Evolutionary conservation across 2,113 vertebrate genomes (phyloP).

Genomic region (Ammospiza caudacuta): DNA sequence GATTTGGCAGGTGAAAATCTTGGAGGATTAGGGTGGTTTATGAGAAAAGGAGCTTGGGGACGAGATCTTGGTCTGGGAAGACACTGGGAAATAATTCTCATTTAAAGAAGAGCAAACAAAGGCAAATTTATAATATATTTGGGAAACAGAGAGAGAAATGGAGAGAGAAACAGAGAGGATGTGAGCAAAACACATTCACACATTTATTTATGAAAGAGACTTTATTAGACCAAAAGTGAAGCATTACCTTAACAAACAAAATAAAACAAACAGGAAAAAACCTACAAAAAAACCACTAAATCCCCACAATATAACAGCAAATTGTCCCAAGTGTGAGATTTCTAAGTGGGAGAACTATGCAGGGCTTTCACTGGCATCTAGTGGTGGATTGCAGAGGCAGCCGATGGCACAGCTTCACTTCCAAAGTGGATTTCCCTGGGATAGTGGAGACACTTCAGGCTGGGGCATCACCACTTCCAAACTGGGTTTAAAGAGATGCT

Average conservation of each 20-base stretch:
- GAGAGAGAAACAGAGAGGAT: neutral
- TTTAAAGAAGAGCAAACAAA: neutral
- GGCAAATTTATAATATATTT: neutral
- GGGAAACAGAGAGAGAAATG: neutral
- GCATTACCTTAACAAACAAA: neutral
- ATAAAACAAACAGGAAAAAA: neutral
- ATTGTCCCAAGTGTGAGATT: neutral
- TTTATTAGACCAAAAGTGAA: neutral
- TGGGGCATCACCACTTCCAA: neutral
- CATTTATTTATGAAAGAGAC: neutral
- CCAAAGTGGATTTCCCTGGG: neutral
- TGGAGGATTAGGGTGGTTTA: neutral
- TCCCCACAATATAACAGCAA: neutral
- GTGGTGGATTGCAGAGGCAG: neutral
- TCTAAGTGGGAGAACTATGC: neutral
- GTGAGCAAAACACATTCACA: neutral
- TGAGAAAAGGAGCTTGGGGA: neutral
- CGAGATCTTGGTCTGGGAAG: neutral
- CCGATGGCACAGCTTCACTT: neutral
- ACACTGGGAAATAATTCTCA: neutral
- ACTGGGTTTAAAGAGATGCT: neutral
- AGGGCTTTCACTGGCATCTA: constrained; percentile 66
- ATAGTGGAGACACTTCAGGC: accelerated
- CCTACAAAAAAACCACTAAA: neutral
- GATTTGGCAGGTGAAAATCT: neutral